phyloP scores from a whole-genome alignment of 2,888 invertebrate species.

The Rambutsinella grinnellia region DNA sequence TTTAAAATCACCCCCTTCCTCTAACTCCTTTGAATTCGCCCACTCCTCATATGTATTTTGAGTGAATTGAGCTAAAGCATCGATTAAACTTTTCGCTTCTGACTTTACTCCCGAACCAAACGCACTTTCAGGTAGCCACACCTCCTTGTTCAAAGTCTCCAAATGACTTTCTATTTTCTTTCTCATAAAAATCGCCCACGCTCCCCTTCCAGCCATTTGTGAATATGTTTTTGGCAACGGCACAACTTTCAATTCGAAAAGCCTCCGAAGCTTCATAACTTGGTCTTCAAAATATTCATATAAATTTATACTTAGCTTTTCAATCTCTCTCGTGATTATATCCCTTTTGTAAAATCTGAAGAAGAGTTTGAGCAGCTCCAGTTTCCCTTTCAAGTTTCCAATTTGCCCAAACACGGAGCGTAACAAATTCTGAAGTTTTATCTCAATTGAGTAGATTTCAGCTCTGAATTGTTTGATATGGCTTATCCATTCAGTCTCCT shows the following conservation, averaged over 20 bases:
- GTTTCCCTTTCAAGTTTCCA: constrained; percentile 84
- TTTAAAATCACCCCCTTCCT: constrained; percentile 67
- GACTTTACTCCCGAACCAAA: constrained; percentile 79
- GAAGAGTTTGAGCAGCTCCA: constrained; percentile 82
- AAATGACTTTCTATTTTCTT: constrained; percentile 58
- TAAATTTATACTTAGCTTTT: constrained; percentile 75
- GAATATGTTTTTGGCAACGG: constrained; percentile 57
- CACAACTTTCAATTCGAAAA: constrained; percentile 52
- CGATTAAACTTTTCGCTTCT: constrained; percentile 68
- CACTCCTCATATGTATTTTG: constrained; percentile 72
- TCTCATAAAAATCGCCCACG: constrained; percentile 62
- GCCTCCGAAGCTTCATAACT: constrained; percentile 74
- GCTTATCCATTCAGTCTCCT: constrained; percentile 80
- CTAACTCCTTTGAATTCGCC: constrained; percentile 63
- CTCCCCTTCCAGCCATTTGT: constrained; percentile 53
- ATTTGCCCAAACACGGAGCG: constrained; percentile 83
- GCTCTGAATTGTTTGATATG: constrained; percentile 74
- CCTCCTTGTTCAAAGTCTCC: constrained; percentile 74
- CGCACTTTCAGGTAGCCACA: constrained; percentile 80
- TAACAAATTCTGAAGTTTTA: constrained; percentile 86
- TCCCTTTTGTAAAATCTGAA: constrained; percentile 84
- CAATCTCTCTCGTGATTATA: constrained; percentile 70
- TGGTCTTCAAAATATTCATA: constrained; percentile 77
- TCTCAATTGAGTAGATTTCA: constrained; percentile 74
- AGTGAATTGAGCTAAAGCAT: constrained; percentile 69